Conservation (phyloP, 1,140 invertebrate species). For the Magallana gigas region DNA sequence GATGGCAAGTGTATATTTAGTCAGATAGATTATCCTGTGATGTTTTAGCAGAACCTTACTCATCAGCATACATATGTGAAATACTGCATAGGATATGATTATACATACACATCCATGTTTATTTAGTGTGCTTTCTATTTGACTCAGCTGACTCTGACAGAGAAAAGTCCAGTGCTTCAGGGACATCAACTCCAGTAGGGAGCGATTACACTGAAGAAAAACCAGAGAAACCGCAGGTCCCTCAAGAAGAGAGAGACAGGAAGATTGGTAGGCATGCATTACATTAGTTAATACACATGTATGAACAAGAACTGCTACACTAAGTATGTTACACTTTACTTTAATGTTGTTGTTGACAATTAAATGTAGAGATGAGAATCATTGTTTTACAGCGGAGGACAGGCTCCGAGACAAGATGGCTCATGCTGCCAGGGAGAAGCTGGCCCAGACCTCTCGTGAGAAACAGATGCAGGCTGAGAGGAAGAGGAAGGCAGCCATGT, state of each 20-base stretch:
- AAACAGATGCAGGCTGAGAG: constrained; percentile 86
- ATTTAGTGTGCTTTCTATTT: too few relatives aligned
- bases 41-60: background rate
- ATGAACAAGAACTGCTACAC: too few relatives aligned
- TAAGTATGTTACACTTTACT: too few relatives aligned
- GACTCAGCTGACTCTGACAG: constrained; percentile 50
- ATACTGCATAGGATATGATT: too few relatives aligned
- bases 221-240: constrained; percentile 37
- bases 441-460: constrained; percentile 82
- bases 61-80: too few relatives aligned
- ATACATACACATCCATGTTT: too few relatives aligned
- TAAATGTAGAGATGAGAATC: too few relatives aligned
- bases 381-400: constrained; percentile 81
- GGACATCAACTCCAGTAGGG: constrained; percentile 56
- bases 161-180: constrained; percentile 53
- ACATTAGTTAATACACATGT: too few relatives aligned
- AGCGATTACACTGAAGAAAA: constrained; percentile 39
- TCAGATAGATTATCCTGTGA: background rate
- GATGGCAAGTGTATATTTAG: constrained; percentile 58
- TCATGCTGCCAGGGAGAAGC: constrained; percentile 83
- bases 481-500: constrained; percentile 82
- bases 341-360: too few relatives aligned
- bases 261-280: constrained; percentile 56
- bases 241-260: constrained; percentile 61
- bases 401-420: constrained; percentile 84